Conservation (phyloP, 2,888 invertebrate genomes). For the Stenchaetothrips biformis region DNA sequence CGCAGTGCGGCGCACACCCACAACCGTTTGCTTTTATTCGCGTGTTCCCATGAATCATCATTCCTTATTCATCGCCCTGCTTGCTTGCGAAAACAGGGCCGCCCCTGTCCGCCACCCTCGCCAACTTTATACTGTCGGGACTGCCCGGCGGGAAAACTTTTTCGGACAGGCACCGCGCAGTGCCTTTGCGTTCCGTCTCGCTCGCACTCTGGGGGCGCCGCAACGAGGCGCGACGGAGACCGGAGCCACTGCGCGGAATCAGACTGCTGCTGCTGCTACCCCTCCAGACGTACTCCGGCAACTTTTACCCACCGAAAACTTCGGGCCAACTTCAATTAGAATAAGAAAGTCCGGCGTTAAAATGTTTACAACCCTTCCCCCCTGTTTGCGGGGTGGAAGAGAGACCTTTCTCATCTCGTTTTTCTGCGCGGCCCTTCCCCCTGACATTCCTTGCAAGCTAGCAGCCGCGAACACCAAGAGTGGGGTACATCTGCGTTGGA, state of each 20-base stretch:
- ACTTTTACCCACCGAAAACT: neutral
- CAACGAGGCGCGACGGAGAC: too few species aligned
- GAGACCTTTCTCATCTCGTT: neutral
- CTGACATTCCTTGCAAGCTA: too few species aligned
- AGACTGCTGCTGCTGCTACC: too few species aligned
- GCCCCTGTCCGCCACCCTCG: neutral
- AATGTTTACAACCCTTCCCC: neutral
- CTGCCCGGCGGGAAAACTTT: neutral
- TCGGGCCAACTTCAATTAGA: constrained; percentile 14
- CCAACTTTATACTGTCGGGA: neutral
- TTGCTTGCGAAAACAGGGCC: neutral
- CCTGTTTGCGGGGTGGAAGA: neutral
- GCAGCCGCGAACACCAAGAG: too few species aligned
- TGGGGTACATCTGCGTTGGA: neutral
- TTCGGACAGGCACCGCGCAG: neutral
- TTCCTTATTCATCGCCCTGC: constrained; percentile 15
- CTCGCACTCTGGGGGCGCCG: neutral
- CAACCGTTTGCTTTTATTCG: neutral
- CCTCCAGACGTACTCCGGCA: neutral
- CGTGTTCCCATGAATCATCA: constrained; percentile 15
- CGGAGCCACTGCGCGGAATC: too few species aligned
- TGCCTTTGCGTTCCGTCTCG: neutral
- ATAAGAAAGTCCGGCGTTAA: constrained; percentile 23
- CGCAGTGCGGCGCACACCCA: neutral
- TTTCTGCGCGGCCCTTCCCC: neutral